Conservation (phyloP, 2,888 invertebrate species). For the Chironomus tentans region DNA sequence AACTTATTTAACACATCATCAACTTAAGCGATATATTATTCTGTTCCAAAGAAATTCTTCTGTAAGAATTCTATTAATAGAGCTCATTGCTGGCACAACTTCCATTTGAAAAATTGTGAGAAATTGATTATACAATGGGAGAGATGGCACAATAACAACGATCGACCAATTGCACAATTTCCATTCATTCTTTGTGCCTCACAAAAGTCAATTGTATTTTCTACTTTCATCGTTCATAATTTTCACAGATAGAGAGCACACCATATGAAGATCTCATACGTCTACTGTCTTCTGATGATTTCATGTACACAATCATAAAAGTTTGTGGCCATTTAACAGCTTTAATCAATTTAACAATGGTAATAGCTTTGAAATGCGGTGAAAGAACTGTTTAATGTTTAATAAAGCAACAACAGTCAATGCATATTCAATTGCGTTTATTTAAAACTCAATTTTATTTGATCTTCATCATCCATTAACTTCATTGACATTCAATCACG, state of each 20-base stretch:
- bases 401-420: not conserved
- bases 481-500: too few species aligned
- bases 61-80: not conserved
- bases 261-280: not conserved
- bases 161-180: not conserved
- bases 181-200: not conserved
- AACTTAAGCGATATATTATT: not conserved
- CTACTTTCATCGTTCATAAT: not conserved
- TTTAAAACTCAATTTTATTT: not conserved
- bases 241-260: not conserved
- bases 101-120: not conserved
- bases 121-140: not conserved
- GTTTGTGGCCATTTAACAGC: slow-evolving; percentile 4
- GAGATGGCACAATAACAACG: not conserved
- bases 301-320: not conserved
- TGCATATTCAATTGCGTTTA: not conserved
- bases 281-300: not conserved
- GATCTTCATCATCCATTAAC: too few species aligned
- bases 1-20: slow-evolving; percentile 4
- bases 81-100: not conserved
- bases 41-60: not conserved
- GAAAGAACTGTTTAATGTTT: not conserved
- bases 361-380: not conserved
- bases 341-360: not conserved
- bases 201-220: not conserved